These are phyloP conservation scores for Limnodromus scolopaceus DNA, from an alignment of 2,797 vertebrate genomes.

Conservation along the genomic window DNA sequence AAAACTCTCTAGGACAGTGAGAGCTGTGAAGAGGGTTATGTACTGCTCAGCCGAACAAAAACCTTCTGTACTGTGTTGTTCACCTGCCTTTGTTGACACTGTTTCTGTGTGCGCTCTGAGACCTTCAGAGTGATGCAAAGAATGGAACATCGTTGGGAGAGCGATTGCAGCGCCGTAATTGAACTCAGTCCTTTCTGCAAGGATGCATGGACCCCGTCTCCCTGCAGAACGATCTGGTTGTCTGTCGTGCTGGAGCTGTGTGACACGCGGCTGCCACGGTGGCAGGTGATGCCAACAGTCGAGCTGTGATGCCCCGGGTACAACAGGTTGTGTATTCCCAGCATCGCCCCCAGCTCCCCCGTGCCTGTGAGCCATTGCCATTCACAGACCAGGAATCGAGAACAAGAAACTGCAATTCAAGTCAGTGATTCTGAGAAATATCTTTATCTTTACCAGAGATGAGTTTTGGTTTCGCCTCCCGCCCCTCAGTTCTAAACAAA, in stretches of 20 bases:
- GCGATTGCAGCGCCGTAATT: background rate
- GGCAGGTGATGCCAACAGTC: background rate
- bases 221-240: background rate
- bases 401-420: background rate
- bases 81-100: background rate
- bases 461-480: background rate
- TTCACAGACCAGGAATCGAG: background rate
- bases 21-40: background rate
- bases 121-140: background rate
- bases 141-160: background rate
- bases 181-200: background rate
- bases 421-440: background rate
- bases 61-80: background rate
- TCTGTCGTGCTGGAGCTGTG: background rate
- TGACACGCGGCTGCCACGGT: accelerated
- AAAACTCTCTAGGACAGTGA: background rate
- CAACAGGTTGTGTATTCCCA: background rate
- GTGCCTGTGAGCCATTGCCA: background rate
- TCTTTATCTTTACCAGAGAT: background rate
- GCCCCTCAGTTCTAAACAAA: background rate
- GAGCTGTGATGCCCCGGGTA: background rate
- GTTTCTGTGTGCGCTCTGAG: background rate
- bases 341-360: background rate
- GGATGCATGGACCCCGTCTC: background rate
- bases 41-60: background rate